Evolutionary conservation across 2,888 invertebrate species (phyloP), one percentile per base, ranked within the genome.

Genomic region (Cynaeus angustus): DNA sequence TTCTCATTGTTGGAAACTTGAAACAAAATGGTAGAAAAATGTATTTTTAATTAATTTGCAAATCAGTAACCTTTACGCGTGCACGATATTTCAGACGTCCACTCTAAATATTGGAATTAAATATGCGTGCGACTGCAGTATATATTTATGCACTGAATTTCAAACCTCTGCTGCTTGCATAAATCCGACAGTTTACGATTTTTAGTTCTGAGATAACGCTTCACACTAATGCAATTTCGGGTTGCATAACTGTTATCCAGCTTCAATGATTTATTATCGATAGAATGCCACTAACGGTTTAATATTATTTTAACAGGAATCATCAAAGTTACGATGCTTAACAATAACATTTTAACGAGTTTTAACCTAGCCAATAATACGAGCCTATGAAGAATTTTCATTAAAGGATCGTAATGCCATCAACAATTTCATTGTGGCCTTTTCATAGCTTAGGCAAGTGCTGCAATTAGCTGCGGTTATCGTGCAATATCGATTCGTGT

Each of bases 391-490:
- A 8, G 41, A 30, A 56, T 38, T 58, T 58, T 9, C 45, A 13
- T 30, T 26, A 50, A 55, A 38, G 41, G 10, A 10, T 12, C 43
- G 38, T 58, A 43, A 58, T 12, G 28, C 12, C 21, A 38, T 13
- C 59, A 43, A 28, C 59, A 59, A 59, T 46, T 28, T 16, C 16
- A 61, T 61, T 50, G 61, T 48, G 50, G 50, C 14, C 61, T 14
- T 50, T 61, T 50, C 48, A 61, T 61, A 50, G 48, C 26, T 48
- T 6, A 26, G 56, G 5, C 61, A 61, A 61, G 38, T 50, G 50
- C 14, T 50, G 50, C 61, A 61, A 61, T 61, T 61, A 61, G 61
- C 38, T 61, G 61, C 26, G 61, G 50, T 61, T 61, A 61, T 61
- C 48, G 61, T 53, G 53, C 53, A 37, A 13, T 53, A 53, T 53